A percentile compares a stretch with the other conserved stretches of the same genome.
These are phyloP conservation scores for Listronotus bonariensis DNA, from an alignment of 1,140 invertebrate genomes.

Conservation along the genomic window DNA sequence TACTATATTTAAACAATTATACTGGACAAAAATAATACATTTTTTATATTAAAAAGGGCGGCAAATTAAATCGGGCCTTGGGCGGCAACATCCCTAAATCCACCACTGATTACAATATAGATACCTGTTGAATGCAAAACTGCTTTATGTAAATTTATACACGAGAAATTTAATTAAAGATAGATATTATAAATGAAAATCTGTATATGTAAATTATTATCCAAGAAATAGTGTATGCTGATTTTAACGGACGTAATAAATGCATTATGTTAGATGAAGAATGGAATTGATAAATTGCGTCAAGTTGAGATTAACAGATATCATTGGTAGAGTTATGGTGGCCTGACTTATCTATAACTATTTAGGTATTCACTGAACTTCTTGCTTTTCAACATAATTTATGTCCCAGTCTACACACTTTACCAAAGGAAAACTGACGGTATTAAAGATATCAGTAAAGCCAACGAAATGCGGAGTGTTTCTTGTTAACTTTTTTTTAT, in stretches of 20 bases:
- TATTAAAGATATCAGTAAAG: too few species aligned
- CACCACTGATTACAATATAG: too few species aligned
- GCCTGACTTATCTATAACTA: conserved; percentile 15
- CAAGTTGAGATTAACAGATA: conserved; percentile 38
- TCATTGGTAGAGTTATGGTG: conserved; percentile 25
- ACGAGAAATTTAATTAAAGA: not conserved
- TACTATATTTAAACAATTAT: too few species aligned
- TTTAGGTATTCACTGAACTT: conserved; percentile 32
- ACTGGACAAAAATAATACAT: too few species aligned
- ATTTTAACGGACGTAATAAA: conserved; percentile 39
- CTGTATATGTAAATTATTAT: conserved; percentile 36
- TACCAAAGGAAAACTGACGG: too few species aligned
- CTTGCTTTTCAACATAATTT: conserved; percentile 27
- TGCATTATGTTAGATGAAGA: conserved; percentile 40
- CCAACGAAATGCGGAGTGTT: too few species aligned
- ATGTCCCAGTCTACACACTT: conserved; percentile 3
- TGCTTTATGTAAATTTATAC: too few species aligned
- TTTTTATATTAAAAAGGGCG: too few species aligned
- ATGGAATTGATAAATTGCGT: conserved; percentile 43
- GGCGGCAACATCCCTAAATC: too few species aligned
- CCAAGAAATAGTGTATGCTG: conserved; percentile 32
- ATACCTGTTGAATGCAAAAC: too few species aligned
- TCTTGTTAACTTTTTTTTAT: too few species aligned
- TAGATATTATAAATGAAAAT: conserved; percentile 38
- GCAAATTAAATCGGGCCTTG: too few species aligned